A percentile compares a stretch with the other conserved stretches of the same genome.
phyloP scores from a whole-genome alignment of 1,140 invertebrate species.

The Pseudomyrmex pallidus region DNA sequence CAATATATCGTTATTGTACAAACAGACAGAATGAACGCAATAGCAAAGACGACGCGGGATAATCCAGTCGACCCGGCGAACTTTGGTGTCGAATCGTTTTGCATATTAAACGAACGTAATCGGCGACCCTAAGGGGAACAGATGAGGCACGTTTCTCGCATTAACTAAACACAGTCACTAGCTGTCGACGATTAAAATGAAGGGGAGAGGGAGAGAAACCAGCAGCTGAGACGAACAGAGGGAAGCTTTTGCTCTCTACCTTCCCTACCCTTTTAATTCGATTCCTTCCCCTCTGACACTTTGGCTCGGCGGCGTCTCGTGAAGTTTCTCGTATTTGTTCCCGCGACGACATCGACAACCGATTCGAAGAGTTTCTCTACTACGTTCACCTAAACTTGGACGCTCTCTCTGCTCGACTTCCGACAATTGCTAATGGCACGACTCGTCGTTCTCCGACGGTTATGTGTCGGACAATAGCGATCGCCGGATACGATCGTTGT shows the following conservation, averaged over 20 bases:
- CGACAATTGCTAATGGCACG: constrained; percentile 38
- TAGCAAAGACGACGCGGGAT: constrained; percentile 33
- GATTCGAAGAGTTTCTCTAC: background rate
- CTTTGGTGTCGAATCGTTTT: constrained; percentile 66
- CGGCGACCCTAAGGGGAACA: constrained; percentile 33
- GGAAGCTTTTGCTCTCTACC: background rate
- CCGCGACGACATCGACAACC: constrained; percentile 47
- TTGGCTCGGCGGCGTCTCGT: constrained; percentile 22
- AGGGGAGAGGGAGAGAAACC: background rate
- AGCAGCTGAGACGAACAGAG: background rate
- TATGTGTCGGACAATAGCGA: constrained; percentile 60
- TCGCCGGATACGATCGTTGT: constrained; percentile 47
- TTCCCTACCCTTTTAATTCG: constrained; percentile 58
- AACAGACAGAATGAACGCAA: background rate
- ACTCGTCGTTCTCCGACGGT: constrained; percentile 4
- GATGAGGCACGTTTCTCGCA: constrained; percentile 68
- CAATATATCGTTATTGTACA: constrained; percentile 6
- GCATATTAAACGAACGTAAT: constrained; percentile 71
- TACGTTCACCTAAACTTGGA: constrained; percentile 42
- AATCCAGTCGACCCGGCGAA: constrained; percentile 61
- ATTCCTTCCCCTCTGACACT: constrained; percentile 59
- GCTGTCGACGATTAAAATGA: constrained; percentile 1
- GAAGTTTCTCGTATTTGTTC: constrained; percentile 54
- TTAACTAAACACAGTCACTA: constrained; percentile 64
- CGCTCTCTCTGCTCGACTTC: constrained; percentile 32